Evolutionary conservation across 1,140 invertebrate genomes (phyloP).

Genomic region (Ephestia elutella): DNA sequence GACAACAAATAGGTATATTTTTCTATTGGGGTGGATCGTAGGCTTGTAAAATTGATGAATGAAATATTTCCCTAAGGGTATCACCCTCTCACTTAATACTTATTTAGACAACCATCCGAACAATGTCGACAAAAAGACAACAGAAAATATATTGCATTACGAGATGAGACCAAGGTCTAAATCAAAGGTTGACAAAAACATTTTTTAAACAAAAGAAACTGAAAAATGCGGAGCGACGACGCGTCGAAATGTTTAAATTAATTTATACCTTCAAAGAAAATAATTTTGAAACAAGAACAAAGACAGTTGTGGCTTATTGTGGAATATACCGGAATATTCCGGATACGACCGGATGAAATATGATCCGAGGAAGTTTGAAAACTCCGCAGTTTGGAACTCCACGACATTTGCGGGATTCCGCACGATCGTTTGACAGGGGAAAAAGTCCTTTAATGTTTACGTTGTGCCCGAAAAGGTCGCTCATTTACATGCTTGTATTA

Average conservation of each 20-base stretch:
- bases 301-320: slow-evolving; percentile 34
- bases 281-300: slow-evolving; percentile 52
- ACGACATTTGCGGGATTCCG: slow-evolving; percentile 62
- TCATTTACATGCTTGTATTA: not conserved
- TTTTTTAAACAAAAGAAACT: slow-evolving; percentile 13
- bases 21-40: not conserved
- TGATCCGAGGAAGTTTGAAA: slow-evolving; percentile 49
- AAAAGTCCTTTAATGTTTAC: slow-evolving; percentile 49
- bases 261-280: slow-evolving; percentile 45
- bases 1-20: too few species aligned
- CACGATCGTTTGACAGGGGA: slow-evolving; percentile 46
- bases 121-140: not conserved
- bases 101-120: not conserved
- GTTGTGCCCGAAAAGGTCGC: slow-evolving; percentile 11
- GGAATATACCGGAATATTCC: slow-evolving; percentile 24
- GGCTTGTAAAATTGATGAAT: slow-evolving; percentile 1
- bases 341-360: slow-evolving; percentile 41
- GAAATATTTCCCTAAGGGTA: not conserved
- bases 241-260: slow-evolving; percentile 42
- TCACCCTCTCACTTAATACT: slow-evolving; percentile 3
- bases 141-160: not conserved
- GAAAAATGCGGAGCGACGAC: slow-evolving; percentile 20
- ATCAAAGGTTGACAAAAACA: slow-evolving; percentile 23
- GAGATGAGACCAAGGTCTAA: not conserved
- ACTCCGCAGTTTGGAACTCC: slow-evolving; percentile 37